phyloP scores from a whole-genome alignment of 2,797 vertebrate species.

The Macrochelys suwanniensis region DNA sequence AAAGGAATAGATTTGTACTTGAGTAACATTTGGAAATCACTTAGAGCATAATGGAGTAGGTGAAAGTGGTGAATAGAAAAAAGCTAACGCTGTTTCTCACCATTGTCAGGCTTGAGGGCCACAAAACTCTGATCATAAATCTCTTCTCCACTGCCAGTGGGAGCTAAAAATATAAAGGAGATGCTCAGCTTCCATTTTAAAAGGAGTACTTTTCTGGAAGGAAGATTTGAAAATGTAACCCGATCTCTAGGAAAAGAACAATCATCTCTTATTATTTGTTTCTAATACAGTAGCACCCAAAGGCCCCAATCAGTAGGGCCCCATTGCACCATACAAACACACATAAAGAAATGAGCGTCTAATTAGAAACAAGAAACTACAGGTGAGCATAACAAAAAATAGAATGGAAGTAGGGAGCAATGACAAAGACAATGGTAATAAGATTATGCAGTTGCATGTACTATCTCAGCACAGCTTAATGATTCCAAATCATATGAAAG shows the following conservation, averaged over 20 bases:
- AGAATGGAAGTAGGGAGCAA: not conserved
- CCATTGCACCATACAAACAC: not conserved
- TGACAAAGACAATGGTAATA: not conserved
- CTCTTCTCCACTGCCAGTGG: not conserved
- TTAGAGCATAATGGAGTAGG: not conserved
- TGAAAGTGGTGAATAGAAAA: not conserved
- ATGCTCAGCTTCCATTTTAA: not conserved
- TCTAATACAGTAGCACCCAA: not conserved
- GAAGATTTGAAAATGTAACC: accelerated
- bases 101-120: not conserved
- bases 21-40: not conserved
- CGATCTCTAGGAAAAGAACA: not conserved
- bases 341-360: not conserved
- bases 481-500: not conserved
- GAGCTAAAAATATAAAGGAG: not conserved
- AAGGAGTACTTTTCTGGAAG: not conserved
- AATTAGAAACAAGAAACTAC: not conserved
- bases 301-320: accelerated
- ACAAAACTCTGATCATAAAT: not conserved
- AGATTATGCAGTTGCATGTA: not conserved
- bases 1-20: not conserved
- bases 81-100: accelerated
- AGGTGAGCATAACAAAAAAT: not conserved
- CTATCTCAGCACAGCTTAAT: not conserved
- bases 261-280: not conserved